Base-by-base conservation (phyloP, 2,888 invertebrate genomes). In the Leptogaster cylindrica region DNA sequence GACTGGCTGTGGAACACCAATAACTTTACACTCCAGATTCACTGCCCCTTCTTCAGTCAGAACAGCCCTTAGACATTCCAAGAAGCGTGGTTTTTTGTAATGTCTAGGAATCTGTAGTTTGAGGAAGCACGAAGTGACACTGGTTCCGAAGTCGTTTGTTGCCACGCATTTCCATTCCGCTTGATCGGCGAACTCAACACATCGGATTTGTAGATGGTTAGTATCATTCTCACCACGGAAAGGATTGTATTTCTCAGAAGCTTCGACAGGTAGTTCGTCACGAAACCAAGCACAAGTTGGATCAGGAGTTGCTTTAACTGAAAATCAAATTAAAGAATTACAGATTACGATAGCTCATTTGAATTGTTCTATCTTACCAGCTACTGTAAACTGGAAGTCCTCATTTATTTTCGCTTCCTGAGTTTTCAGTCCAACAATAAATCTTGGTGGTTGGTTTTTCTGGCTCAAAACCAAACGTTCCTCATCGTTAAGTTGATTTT, bases 161-260 rank as follows among this genome's bases (percentile, higher is more conserved):
- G 93, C 93, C 2, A 94, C 89, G 77, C 93, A 94, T 78, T 93
- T 94, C 94, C 94, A 95, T 77, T 94, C 93, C 0, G 93, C 93
- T 81, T 93, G 93, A 77, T 95, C 94, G 67, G 88, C 84, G 75
- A 93, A 88, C 79, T 93, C 92, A 1, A 93, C 84, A 68, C 85
- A 85, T 65, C 84, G 84, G 36, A 94, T 87, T 74, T 91, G 88
- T 70, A 95, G 83, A 76, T 87, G 86, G 78, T 88, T 92, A 12
- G 85, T 82, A 16, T 92, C 92, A 41, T 88, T 83, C 20, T 88
- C 87, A 76, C 92, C 92, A 65, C 85, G 85, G 61, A 83, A 84
- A 44, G 88, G 84, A 71, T 85, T 84, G 76, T 91, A 93, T 51
- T 88, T 88, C n/a, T 87, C 86, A 69, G 84, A 83, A 0, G 85